Base-by-base conservation (phyloP, 2,888 invertebrate species). In the Calameuta filiformis region DNA sequence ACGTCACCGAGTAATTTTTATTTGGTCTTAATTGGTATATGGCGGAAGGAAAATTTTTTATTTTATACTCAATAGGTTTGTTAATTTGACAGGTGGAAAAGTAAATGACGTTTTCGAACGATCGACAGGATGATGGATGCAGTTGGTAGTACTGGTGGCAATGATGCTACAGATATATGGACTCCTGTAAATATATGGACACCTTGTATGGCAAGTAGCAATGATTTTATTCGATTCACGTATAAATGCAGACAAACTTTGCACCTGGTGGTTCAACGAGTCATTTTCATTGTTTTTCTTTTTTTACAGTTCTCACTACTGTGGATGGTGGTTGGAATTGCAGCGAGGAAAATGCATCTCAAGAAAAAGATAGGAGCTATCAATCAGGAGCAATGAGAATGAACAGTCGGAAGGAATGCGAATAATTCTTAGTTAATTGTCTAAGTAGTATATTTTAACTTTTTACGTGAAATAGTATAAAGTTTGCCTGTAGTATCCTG, bases 371-470 rank as follows among this genome's bases (percentile, higher is more conserved):
- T 40, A 40, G 40, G 40, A 40, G 15, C 40, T 15, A 40, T 40
- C 40, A 40, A 15, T 40, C 40, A 40, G 15, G 15, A 40, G 40
- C 6, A 15, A 40, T 4, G 15, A 15, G 40, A 40, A 15, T 1
- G n/a, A 31, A 69, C 69, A 69, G 35, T 73, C 35, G 34, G 35
- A 37, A 37, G 37, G 73, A 73, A 73, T 35, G 73, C 73, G 73
- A 73, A 73, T 73, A 73, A 35, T 73, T 73, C 35, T 34, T 12
- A 73, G 73, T 73, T 73, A 73, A 35, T 73, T 73, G 73, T 34
- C 35, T 23, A 9, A 34, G 23, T 73, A 35, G 15, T 40, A 73
- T 73, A 35, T 35, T 73, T n/a, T 3, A 73, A 9, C 23, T 35
- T 73, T 73, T 73, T 35, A 30, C 35, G 3, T 35, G 35, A 35